Evolutionary conservation across 1,140 invertebrate species (phyloP).

Genomic region (Centruroides vittatus): DNA sequence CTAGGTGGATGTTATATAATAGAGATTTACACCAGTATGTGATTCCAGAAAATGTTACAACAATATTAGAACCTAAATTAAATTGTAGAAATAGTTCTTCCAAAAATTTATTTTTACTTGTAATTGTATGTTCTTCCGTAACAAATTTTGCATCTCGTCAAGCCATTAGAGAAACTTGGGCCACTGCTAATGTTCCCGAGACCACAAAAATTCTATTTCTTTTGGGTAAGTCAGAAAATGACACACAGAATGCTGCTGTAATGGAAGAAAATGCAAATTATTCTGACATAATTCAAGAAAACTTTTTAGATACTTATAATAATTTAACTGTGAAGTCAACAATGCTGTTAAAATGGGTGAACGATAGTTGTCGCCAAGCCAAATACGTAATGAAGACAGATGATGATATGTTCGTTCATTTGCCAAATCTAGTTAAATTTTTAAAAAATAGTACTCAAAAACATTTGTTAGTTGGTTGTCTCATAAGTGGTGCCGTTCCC

Average conservation of each 20-base stretch:
- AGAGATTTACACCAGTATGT: constrained; percentile 52
- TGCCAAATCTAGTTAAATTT: constrained; percentile 33
- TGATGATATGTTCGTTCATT: constrained; percentile 39
- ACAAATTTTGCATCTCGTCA: constrained; percentile 44
- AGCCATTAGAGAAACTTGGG: constrained; percentile 68
- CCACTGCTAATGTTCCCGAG: constrained; percentile 15
- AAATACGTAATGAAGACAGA: constrained; percentile 35
- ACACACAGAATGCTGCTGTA: constrained; percentile 6
- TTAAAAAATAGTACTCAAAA: constrained; percentile 15
- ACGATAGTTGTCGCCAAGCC: constrained; percentile 20
- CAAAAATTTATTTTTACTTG: constrained; percentile 40
- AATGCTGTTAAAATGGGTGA: constrained; percentile 62
- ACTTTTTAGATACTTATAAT: constrained; percentile 77
- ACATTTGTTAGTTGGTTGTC: constrained; percentile 48
- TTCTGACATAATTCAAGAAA: constrained; percentile 79
- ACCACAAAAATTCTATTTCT: constrained; percentile 11
- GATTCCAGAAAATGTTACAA: constrained; percentile 48
- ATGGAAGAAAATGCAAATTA: constrained; percentile 27
- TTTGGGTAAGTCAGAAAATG: constrained; percentile 9
- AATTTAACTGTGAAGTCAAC: constrained; percentile 83
- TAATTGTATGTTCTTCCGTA: constrained; percentile 57
- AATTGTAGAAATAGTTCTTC: not conserved
- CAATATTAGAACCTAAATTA: constrained; percentile 36
- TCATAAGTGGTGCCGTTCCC: constrained; percentile 56
- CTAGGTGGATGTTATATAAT: constrained; percentile 10